phyloP scores from a whole-genome alignment of 2,113 vertebrate species.

The Symphodus melops region DNA sequence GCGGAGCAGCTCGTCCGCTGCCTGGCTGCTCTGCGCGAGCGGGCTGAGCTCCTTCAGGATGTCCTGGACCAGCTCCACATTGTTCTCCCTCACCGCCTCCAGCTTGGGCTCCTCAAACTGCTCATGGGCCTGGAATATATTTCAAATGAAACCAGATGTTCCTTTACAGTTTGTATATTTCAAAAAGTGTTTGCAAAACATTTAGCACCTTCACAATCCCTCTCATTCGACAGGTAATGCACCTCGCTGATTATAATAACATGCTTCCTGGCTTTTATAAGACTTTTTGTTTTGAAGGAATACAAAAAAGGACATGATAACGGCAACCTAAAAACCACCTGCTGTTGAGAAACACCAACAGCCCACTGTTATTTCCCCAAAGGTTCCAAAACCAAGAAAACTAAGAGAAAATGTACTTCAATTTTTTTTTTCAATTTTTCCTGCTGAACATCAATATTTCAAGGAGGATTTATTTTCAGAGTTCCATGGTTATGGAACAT shows the following conservation, averaged over 20 bases:
- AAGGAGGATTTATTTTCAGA: constrained; percentile 48
- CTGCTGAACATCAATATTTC: constrained; percentile 61
- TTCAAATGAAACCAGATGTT: background rate
- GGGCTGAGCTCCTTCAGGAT: constrained; percentile 91
- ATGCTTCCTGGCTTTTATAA: constrained; percentile 10
- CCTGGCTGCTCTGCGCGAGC: constrained; percentile 80
- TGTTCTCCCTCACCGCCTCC: constrained; percentile 95
- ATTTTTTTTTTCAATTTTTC: constrained; percentile 32
- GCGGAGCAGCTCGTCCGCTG: constrained; percentile 86
- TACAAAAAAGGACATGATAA: constrained; percentile 15
- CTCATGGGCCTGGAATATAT: constrained; percentile 87
- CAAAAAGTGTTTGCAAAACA: background rate
- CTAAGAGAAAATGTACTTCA: constrained; percentile 31
- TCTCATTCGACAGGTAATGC: constrained; percentile 9
- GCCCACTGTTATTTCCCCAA: constrained; percentile 16
- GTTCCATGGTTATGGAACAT: constrained; percentile 18
- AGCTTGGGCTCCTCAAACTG: constrained; percentile 92
- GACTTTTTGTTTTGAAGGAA: constrained; percentile 10
- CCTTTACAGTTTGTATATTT: background rate
- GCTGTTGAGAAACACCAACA: constrained; percentile 19
- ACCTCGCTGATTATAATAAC: constrained; percentile 15
- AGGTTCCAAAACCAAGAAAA: constrained; percentile 11
- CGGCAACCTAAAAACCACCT: constrained; percentile 1
- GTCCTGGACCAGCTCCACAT: constrained; percentile 95
- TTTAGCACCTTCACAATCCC: background rate